Conservation (phyloP, 37 sponge, comb jelly and placozoan genomes). For the Agelas oroides region DNA sequence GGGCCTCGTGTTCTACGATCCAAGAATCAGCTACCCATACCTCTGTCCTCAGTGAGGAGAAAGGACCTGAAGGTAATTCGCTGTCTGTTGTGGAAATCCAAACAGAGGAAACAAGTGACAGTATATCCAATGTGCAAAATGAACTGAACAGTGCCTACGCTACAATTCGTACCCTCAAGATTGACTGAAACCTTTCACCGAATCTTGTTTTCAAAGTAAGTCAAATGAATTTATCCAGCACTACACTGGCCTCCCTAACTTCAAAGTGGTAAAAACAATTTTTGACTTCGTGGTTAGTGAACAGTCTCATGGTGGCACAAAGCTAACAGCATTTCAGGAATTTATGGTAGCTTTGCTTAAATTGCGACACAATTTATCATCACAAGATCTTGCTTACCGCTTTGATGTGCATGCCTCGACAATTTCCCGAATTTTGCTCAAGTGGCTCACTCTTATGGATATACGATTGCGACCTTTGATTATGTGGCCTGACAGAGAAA, state of each 20-base stretch:
- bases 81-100: too few relatives aligned
- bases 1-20: too few relatives aligned
- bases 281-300: neutral
- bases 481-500: constrained; percentile 68
- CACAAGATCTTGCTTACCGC: constrained; percentile 52
- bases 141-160: too few relatives aligned
- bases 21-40: too few relatives aligned
- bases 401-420: constrained; percentile 41
- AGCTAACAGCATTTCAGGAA: constrained; percentile 39
- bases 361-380: constrained; percentile 35
- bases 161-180: too few relatives aligned
- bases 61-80: too few relatives aligned
- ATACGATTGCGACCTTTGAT: constrained; percentile 35
- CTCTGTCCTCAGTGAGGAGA: too few relatives aligned
- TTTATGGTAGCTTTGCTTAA: constrained; percentile 34
- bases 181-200: too few relatives aligned
- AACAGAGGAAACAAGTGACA: too few relatives aligned
- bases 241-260: constrained; percentile 34
- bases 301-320: neutral
- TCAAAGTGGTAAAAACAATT: neutral
- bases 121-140: too few relatives aligned
- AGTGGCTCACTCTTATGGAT: constrained; percentile 2
- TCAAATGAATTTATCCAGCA: too few relatives aligned
- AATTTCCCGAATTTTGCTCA: constrained; percentile 22
- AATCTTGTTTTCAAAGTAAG: too few relatives aligned